Evolutionary conservation across 1,140 invertebrate species (phyloP), one percentile per base, ranked within the genome.

Genomic region (Lordiphosa stackelbergi): DNA sequence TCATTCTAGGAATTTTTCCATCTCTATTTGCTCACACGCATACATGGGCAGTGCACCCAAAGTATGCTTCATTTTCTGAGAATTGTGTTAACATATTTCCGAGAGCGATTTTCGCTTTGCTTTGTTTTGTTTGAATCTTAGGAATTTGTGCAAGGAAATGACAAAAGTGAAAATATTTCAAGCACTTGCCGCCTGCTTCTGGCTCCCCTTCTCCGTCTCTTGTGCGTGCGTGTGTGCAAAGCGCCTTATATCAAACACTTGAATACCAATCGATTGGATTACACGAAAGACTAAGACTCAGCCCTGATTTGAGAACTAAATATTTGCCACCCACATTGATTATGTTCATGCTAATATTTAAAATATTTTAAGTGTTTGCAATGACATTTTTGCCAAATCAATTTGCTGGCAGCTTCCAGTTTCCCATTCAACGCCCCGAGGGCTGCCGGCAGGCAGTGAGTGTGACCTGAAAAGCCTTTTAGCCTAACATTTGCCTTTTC

Each of bases 121-220:
- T 43, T 5, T 7, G 31, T 43, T 69, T 61, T 66, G 66, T 53
- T 63, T 66, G 59, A 68, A 59, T 64, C 55, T 53, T 31, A 64
- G 72, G 77, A 83, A 83, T 77, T 69, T 77, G 69, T 66, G 56
- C 60, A 22, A 73, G 68, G 68, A 83, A 83, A 83, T 83, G 72
- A 77, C 77, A 83, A 71, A 83, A 83, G 72, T 77, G 58, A 83
- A 83, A 83, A 83, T 77, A 83, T 83, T 75, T 83, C 52, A 72
- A 81, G 59, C 66, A 74, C 56, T 73, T 58, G 19, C 19, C 19
- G 19, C 16, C 16, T 16, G 1, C 19, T 22, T 22, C 19, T 22
- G 2, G 3, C 19, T 22, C 3, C 19, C 19, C 4, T 22, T 49
- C 48, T 35, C 49, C 40, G 46, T 48, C 11, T 51, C 28, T 54